phyloP scores from a whole-genome alignment of 1,140 invertebrate genomes.

The Liolophura sinensis region DNA sequence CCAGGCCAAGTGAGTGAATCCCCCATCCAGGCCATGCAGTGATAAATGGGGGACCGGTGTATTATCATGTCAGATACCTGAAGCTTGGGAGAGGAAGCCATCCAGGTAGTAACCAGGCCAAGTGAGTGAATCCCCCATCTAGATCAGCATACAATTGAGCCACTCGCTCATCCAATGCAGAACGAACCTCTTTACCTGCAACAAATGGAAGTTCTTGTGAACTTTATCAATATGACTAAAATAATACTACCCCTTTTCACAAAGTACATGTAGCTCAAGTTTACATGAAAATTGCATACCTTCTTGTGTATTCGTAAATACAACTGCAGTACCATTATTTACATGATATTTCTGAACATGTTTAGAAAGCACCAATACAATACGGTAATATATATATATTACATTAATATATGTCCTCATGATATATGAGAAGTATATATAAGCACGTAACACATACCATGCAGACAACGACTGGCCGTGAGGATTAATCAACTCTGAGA shows the following conservation, averaged over 20 bases:
- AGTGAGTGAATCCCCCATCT: slow-evolving; percentile 42
- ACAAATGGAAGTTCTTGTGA: background rate
- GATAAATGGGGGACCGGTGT: slow-evolving; percentile 27
- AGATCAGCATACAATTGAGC: slow-evolving; percentile 44
- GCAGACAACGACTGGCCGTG: slow-evolving; percentile 47
- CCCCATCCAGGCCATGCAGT: slow-evolving; percentile 44
- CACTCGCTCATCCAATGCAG: slow-evolving; percentile 38
- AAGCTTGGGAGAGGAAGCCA: slow-evolving; percentile 49
- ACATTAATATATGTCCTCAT: too few relatives aligned
- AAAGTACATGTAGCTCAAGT: too few relatives aligned
- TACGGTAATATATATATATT: too few relatives aligned
- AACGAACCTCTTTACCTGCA: slow-evolving; percentile 40
- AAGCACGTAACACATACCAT: slow-evolving; percentile 31
- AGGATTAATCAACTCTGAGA: slow-evolving; percentile 50
- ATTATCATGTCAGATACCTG: slow-evolving; percentile 16
- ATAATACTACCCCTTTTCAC: too few relatives aligned
- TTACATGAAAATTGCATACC: too few relatives aligned
- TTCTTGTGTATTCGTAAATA: too few relatives aligned
- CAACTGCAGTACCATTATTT: too few relatives aligned
- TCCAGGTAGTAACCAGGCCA: slow-evolving; percentile 47
- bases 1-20: slow-evolving; percentile 45
- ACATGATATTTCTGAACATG: too few relatives aligned
- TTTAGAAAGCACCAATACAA: too few relatives aligned
- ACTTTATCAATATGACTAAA: too few relatives aligned
- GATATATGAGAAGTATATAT: too few relatives aligned